Conservation (phyloP, 2,113 vertebrate genomes). For the Poeciliopsis occidentalis region DNA sequence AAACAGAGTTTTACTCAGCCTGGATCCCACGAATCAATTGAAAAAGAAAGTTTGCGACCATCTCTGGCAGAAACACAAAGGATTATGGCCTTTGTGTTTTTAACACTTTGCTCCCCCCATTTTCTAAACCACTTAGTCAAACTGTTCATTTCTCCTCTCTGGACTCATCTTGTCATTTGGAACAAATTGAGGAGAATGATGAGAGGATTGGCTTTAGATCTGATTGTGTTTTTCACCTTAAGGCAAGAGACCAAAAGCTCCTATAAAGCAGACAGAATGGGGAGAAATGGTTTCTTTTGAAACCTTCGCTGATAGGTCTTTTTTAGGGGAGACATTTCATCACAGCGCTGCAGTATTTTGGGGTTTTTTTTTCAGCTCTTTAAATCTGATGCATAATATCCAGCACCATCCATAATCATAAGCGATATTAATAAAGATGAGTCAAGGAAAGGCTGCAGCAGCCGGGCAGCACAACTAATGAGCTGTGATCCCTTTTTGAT, state of each 20-base stretch:
- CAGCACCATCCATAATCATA: not conserved
- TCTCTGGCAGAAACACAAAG: not conserved
- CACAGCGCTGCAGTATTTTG: not conserved
- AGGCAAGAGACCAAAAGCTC: conserved; percentile 28
- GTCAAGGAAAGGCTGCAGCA: not conserved
- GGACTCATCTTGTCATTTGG: not conserved
- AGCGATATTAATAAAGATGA: conserved; percentile 5
- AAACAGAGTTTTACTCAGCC: not conserved
- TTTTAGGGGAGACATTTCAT: not conserved
- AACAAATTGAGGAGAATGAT: conserved; percentile 49
- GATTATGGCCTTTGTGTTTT: too few relatives aligned
- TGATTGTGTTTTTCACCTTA: conserved; percentile 28
- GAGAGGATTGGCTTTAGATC: conserved; percentile 58
- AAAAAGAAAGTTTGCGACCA: not conserved
- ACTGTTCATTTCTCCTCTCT: not conserved
- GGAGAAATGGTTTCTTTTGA: conserved; percentile 34
- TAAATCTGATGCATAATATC: not conserved
- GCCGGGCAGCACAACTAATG: conserved; percentile 9
- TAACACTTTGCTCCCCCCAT: too few relatives aligned
- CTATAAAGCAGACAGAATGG: conserved; percentile 27
- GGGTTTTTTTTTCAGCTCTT: not conserved
- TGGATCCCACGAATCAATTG: not conserved
- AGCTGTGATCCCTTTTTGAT: not conserved
- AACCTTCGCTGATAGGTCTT: conserved; percentile 21
- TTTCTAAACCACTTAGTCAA: not conserved